phyloP scores from a whole-genome alignment of 2,888 invertebrate genomes.

The Heliconius aoede region DNA sequence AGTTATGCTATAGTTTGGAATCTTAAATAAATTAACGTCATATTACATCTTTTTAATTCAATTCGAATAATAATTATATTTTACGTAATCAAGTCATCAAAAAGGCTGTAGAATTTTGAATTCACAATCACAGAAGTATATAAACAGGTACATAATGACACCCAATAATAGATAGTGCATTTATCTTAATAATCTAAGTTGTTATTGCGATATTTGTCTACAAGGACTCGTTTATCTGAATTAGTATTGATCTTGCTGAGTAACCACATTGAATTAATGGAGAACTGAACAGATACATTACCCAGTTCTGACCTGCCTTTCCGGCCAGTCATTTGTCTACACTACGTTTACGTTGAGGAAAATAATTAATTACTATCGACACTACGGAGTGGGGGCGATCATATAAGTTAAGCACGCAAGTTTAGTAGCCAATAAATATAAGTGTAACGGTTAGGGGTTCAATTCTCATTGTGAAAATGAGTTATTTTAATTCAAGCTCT shows the following conservation, averaged over 20 bases:
- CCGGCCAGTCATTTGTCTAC: conserved; percentile 76
- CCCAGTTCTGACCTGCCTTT: conserved; percentile 75
- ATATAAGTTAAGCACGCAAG: conserved; percentile 2
- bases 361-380: conserved; percentile 69
- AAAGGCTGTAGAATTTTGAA: no score
- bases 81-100: no score
- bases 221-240: conserved; percentile 31
- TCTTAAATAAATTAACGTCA: no score
- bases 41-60: no score
- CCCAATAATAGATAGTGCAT: background rate
- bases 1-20: no score
- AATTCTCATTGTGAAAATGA: background rate
- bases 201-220: conserved; percentile 9
- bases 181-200: background rate
- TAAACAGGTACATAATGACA: no score
- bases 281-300: conserved; percentile 78
- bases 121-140: no score
- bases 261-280: conserved; percentile 77
- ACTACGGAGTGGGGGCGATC: conserved; percentile 26
- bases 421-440: background rate
- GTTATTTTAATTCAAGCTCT: background rate
- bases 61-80: no score
- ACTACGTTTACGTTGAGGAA: conserved; percentile 68
- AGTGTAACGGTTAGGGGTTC: no score
- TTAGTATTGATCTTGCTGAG: conserved; percentile 73